Percentiles rank a stretch among this genome's conserved stretches.
Conservation (phyloP, 2,888 invertebrate species). For the Spilarctia lutea region DNA sequence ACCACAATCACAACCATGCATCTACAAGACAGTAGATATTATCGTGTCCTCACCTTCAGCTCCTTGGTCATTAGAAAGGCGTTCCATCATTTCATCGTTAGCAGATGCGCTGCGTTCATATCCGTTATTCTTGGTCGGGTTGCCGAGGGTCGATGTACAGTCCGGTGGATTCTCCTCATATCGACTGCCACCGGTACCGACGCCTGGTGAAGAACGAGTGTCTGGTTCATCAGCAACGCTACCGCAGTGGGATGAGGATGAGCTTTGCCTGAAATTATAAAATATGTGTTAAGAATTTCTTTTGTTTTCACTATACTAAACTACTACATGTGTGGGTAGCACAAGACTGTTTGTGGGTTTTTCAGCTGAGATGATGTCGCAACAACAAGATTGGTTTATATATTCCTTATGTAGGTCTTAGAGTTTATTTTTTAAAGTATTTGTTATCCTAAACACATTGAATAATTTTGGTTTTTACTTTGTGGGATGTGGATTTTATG, state of each 20-base stretch:
- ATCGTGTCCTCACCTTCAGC: constrained; percentile 76
- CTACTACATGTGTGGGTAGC: too few species aligned
- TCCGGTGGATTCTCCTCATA: constrained; percentile 80
- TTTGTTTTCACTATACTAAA: not conserved
- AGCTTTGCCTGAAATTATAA: constrained; percentile 72
- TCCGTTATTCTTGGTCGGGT: constrained; percentile 85
- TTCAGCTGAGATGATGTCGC: too few species aligned
- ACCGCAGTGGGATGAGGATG: constrained; percentile 84
- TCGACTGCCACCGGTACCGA: constrained; percentile 79
- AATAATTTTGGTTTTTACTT: too few species aligned
- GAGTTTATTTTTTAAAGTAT: not conserved
- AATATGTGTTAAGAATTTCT: not conserved
- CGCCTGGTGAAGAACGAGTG: constrained; percentile 83
- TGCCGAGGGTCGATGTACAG: constrained; percentile 81
- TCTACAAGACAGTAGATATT: constrained; percentile 5
- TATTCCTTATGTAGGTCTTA: not conserved
- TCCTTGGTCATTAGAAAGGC: constrained; percentile 82
- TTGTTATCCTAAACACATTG: not conserved
- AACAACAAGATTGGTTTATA: not conserved
- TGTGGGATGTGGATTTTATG: too few species aligned
- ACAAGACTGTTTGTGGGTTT: too few species aligned
- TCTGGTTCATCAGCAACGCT: constrained; percentile 83
- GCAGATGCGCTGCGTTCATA: constrained; percentile 80
- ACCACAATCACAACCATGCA: constrained; percentile 9
- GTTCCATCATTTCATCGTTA: constrained; percentile 81